A percentile compares a stretch with the other conserved stretches of the same genome.
Conservation (phyloP, 2,113 vertebrate species). For the Collichthys lucidus region DNA sequence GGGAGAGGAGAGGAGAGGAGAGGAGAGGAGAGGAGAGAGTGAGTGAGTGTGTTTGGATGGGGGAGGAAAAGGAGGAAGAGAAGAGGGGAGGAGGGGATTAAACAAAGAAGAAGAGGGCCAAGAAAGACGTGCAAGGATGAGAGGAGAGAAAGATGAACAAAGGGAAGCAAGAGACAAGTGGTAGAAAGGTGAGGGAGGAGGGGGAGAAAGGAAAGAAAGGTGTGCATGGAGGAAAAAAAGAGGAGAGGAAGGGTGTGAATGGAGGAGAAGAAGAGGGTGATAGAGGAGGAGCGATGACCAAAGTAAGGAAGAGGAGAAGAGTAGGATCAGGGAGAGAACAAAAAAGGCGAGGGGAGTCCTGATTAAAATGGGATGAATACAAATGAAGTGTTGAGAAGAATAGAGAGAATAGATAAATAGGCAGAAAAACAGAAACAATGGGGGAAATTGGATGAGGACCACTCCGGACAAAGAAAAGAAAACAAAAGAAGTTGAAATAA, state of each 20-base stretch:
- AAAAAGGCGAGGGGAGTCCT: not conserved
- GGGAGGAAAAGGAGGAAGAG: slow-evolving; percentile 11
- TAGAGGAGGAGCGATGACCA: slow-evolving; percentile 1
- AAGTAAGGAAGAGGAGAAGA: not conserved
- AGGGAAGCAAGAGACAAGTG: not conserved
- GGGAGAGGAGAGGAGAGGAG: not conserved
- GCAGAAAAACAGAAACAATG: not conserved
- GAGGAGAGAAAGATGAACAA: slow-evolving; percentile 8
- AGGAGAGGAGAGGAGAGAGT: not conserved
- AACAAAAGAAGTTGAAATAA: not conserved
- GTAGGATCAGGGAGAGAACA: not conserved
- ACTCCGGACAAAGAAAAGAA: not conserved
- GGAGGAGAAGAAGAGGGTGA: not conserved
- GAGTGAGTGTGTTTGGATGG: not conserved
- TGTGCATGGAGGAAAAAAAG: not conserved
- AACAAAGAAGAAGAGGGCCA: slow-evolving; percentile 32
- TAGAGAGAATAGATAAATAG: not conserved
- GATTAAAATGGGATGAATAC: not conserved
- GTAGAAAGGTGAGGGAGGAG: not conserved
- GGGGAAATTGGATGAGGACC: not conserved
- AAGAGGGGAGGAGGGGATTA: slow-evolving; percentile 1
- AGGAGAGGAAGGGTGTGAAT: not conserved
- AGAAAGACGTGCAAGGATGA: slow-evolving; percentile 1
- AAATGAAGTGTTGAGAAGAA: not conserved
- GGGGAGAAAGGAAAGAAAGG: not conserved